These are phyloP conservation scores for Microctonus brassicae DNA, from an alignment of 2,888 invertebrate genomes.

Conservation along the genomic window DNA sequence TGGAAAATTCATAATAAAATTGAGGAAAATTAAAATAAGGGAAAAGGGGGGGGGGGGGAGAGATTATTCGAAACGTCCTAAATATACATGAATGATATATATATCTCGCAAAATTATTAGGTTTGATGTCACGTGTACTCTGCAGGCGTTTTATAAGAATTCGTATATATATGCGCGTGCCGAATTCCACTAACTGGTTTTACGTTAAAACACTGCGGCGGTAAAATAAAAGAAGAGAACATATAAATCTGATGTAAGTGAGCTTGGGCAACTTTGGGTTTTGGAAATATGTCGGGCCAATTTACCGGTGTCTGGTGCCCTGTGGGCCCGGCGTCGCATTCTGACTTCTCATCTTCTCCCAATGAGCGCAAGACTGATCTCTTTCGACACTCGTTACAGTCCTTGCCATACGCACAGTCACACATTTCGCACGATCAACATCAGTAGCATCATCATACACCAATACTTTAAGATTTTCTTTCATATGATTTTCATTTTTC, in stretches of 20 bases:
- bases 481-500: background rate
- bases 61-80: no score
- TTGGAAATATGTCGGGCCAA: conserved; percentile 62
- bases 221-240: background rate
- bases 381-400: background rate
- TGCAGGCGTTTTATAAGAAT: conserved; percentile 56
- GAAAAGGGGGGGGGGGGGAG: no score
- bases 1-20: no score
- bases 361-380: conserved; percentile 18
- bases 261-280: conserved; percentile 6
- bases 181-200: conserved; percentile 60
- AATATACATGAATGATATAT: background rate
- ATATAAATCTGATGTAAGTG: conserved; percentile 15
- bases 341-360: background rate
- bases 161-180: conserved; percentile 46
- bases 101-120: conserved; percentile 3
- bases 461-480: conserved; percentile 13
- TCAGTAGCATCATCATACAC: conserved; percentile 35
- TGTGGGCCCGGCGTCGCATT: conserved; percentile 45
- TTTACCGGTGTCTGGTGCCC: conserved; percentile 63
- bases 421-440: conserved; percentile 21
- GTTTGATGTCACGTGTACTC: conserved; percentile 2
- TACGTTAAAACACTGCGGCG: conserved; percentile 50
- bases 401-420: background rate
- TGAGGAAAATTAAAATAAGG: no score